Conservation (phyloP, 2,888 invertebrate species). For the Enchytraeus crypticus region DNA sequence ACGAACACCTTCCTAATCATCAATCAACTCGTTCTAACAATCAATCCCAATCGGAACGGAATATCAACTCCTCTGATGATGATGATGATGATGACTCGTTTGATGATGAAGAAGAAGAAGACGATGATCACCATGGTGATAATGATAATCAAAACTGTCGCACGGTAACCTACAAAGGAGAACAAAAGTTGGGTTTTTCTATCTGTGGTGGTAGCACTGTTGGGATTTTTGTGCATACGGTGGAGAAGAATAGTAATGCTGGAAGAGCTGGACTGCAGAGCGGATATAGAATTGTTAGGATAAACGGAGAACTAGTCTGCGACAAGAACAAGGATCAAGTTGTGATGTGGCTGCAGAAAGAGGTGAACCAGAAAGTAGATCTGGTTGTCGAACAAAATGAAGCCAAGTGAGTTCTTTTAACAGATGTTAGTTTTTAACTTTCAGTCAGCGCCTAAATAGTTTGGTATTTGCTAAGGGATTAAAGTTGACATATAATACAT, state of each 20-base stretch:
- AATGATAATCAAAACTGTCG: no score
- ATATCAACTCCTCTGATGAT: no score
- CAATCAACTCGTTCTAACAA: no score
- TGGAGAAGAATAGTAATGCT: constrained; percentile 19
- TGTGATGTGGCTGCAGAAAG: constrained; percentile 9
- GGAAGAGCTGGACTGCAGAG: constrained; percentile 19
- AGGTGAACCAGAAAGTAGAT: not conserved
- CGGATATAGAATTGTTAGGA: constrained; percentile 24
- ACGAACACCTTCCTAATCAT: no score
- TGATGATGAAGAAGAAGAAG: no score
- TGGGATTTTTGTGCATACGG: constrained; percentile 23
- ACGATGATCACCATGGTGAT: no score
- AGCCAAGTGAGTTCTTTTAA: constrained; percentile 1
- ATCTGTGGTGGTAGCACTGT: constrained; percentile 28
- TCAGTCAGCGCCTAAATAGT: no score
- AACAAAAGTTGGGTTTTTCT: constrained; percentile 3
- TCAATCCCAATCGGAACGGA: no score
- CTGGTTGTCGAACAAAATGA: constrained; percentile 15
- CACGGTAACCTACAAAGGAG: not conserved
- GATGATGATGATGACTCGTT: no score
- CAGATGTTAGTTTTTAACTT: no score
- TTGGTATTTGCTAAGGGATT: no score
- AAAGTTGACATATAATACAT: no score
- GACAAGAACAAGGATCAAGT: constrained; percentile 26
- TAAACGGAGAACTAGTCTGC: constrained; percentile 14